Evolutionary conservation across 2,888 invertebrate genomes (phyloP), one percentile per base, ranked within the genome.

Genomic region (Leptinotarsa rubiginosa): DNA sequence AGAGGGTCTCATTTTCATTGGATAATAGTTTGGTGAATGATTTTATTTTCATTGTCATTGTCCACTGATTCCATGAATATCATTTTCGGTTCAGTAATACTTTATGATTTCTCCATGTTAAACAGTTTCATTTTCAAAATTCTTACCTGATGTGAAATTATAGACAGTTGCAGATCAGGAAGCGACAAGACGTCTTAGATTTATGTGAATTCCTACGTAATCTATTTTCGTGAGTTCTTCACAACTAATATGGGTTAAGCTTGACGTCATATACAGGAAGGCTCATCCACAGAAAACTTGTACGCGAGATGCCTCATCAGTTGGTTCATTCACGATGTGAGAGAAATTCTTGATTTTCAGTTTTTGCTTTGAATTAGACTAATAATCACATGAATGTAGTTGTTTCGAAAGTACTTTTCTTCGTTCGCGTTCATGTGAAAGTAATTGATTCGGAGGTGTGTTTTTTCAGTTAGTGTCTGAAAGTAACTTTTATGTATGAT

Each of bases 141-240:
- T 22, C 13, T 56, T 56, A 56, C 56, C 56, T 22, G 56, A 22
- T 22, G 20, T 56, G 15, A 56, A 52, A 52, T 52, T 12, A 52
- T 52, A 52, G 52, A 22, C 56, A 56, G 56, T 56, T 22, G 13
- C 22, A 20, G 18, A 22, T 56, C 56, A 56, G 20, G 20, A 56
- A 56, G 22, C 56, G 20, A 13, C 12, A 18, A 56, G 20, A 56
- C 56, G 56, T 22, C 4, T 20, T 22, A 56, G 41, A 41, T 52
- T 22, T 56, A 56, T 22, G 56, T 56, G 20, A 22, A 56, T 22
- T 56, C 56, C 56, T 56, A 50, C 50, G 16, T 22, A 20, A 56
- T 56, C 56, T 56, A 56, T 56, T 56, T 56, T 22, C 4, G 56
- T 56, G 56, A 56, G 20, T 56, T 56, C 56, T 56, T 56, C 56